Percentiles rank a stretch among this genome's conserved stretches.
These are phyloP conservation scores for Limanda limanda DNA, from an alignment of 2,113 vertebrate species.

Conservation along the genomic window DNA sequence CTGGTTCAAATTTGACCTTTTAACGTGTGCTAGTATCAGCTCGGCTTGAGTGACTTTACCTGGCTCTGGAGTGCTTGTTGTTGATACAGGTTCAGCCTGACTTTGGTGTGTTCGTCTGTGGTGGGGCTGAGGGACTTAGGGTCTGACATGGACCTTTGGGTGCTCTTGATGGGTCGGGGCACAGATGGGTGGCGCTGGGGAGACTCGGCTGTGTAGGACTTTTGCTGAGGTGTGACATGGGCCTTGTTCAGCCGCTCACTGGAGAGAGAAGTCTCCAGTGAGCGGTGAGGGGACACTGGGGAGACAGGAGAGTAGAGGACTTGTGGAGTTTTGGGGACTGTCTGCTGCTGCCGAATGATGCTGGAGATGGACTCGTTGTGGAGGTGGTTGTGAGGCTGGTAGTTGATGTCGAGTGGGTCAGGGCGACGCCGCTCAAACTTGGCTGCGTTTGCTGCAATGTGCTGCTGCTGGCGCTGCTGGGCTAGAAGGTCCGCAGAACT, in stretches of 20 bases:
- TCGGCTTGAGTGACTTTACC: conserved; percentile 82
- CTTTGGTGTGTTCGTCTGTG: conserved; percentile 92
- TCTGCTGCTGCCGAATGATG: conserved; percentile 88
- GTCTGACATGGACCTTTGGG: conserved; percentile 97
- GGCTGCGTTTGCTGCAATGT: conserved; percentile 78
- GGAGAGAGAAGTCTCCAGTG: conserved; percentile 91
- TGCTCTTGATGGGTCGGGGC: conserved; percentile 95
- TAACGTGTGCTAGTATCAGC: not conserved
- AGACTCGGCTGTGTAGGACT: conserved; percentile 91
- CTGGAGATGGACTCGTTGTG: conserved; percentile 92
- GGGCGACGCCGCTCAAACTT: conserved; percentile 94
- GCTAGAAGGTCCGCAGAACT: conserved; percentile 83
- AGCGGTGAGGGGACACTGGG: conserved; percentile 92
- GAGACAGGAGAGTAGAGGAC: conserved; percentile 98
- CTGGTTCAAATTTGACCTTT: not conserved
- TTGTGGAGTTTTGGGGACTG: conserved; percentile 92
- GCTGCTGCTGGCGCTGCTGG: conserved; percentile 83
- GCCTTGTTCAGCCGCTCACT: conserved; percentile 96
- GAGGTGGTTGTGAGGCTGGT: conserved; percentile 91
- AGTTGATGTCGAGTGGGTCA: conserved; percentile 95
- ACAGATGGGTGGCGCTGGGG: conserved; percentile 91
- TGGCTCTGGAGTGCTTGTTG: conserved; percentile 93
- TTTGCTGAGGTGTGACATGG: conserved; percentile 96
- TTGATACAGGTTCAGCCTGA: conserved; percentile 94
- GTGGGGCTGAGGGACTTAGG: conserved; percentile 98